phyloP scores from a whole-genome alignment of 2,113 vertebrate genomes.

The Vulpes ferrilata region DNA sequence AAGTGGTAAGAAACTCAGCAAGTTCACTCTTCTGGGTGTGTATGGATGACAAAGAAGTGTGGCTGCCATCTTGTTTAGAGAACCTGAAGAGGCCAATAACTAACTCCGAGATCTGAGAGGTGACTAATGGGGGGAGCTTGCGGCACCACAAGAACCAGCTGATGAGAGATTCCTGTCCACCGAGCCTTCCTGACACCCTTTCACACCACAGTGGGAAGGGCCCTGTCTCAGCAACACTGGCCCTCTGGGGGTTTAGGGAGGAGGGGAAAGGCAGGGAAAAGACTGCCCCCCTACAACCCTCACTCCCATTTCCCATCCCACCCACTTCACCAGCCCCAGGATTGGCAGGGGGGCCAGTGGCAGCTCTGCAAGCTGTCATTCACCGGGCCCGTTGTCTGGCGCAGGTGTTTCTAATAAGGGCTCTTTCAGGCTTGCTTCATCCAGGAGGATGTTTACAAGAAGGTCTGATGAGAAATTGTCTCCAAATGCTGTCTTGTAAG shows the following conservation, averaged over 20 bases:
- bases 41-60: not conserved
- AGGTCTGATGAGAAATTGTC: conserved; percentile 86
- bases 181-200: not conserved
- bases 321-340: conserved; percentile 45
- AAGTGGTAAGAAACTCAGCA: not conserved
- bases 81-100: not conserved
- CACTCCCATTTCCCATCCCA: not conserved
- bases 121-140: not conserved
- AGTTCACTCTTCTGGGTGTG: not conserved
- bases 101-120: not conserved
- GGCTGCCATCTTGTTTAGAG: not conserved
- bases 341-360: conserved; percentile 31
- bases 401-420: conserved; percentile 85
- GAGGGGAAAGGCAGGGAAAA: not conserved
- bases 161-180: not conserved
- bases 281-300: not conserved
- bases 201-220: not conserved
- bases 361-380: conserved; percentile 82
- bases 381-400: conserved; percentile 74
- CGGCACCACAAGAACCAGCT: not conserved
- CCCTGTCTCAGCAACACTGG: not conserved
- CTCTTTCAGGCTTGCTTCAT: conserved; percentile 77
- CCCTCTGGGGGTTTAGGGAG: not conserved
- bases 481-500: conserved; percentile 86
- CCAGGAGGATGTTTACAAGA: conserved; percentile 86